Percentiles rank a stretch among this genome's conserved stretches.
Evolutionary conservation across 23 tunicate species (phyloP).

Genomic region (Ascidia mentula): DNA sequence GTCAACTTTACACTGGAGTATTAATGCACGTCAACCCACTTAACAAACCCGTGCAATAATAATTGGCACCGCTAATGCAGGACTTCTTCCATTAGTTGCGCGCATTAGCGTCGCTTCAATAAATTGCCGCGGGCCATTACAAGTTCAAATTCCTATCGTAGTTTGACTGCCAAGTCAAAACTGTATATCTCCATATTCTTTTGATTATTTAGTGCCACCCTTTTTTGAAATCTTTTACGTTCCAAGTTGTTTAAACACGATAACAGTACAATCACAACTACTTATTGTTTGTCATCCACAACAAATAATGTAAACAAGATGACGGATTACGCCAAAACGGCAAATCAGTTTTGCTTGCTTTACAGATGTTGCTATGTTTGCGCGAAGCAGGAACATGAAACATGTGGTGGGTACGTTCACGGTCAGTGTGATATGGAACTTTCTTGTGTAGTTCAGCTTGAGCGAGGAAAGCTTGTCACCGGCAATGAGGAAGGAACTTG

Average conservation of each 20-base stretch:
- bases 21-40: neutral
- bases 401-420: conserved; percentile 21
- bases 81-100: neutral
- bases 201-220: no score
- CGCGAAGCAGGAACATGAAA: conserved; percentile 26
- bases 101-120: conserved; percentile 11
- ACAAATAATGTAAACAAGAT: no score
- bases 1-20: neutral
- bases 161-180: neutral
- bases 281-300: no score
- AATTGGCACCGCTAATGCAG: neutral
- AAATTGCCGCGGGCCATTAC: conserved; percentile 14
- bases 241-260: no score
- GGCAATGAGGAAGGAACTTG: conserved; percentile 21
- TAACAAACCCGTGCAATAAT: conserved; percentile 10
- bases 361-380: conserved; percentile 23
- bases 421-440: conserved; percentile 19
- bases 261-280: no score
- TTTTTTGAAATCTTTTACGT: no score
- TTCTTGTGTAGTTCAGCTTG: conserved; percentile 4
- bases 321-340: no score
- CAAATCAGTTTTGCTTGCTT: neutral
- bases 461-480: neutral
- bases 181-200: no score
- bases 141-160: neutral